phyloP scores from a whole-genome alignment of 2,888 invertebrate species.

The Acronicta aceris region DNA sequence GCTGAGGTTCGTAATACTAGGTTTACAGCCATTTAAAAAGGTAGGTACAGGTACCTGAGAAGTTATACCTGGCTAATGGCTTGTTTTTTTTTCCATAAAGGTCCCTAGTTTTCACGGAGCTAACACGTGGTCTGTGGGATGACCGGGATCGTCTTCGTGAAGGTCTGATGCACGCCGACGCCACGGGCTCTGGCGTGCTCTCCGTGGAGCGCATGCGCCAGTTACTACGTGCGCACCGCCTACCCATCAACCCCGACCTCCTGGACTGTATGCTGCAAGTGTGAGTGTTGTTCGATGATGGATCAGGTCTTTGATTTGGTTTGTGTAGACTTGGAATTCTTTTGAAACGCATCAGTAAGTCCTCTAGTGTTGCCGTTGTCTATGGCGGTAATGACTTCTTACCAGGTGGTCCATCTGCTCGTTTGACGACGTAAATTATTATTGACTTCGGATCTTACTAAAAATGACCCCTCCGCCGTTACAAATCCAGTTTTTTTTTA shows the following conservation, averaged over 20 bases:
- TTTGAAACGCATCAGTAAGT: too few species aligned
- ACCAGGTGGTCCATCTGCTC: too few species aligned
- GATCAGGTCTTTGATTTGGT: background rate
- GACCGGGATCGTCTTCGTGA: conserved; percentile 86
- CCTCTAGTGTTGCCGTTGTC: too few species aligned
- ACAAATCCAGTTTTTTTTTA: too few species aligned
- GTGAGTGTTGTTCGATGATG: conserved; percentile 77
- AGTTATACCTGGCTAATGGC: background rate
- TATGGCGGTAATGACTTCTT: too few species aligned
- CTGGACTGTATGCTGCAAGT: conserved; percentile 92
- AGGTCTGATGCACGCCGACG: conserved; percentile 79
- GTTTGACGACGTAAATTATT: too few species aligned
- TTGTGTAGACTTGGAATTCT: background rate
- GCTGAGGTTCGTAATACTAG: too few species aligned
- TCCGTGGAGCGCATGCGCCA: conserved; percentile 90
- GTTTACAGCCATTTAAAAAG: too few species aligned
- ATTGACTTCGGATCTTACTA: too few species aligned
- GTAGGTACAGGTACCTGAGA: too few species aligned
- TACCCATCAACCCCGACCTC: conserved; percentile 92
- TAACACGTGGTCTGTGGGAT: conserved; percentile 93
- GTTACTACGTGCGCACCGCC: conserved; percentile 91
- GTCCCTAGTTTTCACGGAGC: conserved; percentile 91
- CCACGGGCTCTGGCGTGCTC: conserved; percentile 88
- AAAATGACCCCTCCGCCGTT: too few species aligned
- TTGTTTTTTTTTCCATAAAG: conserved; percentile 70